phyloP scores from a whole-genome alignment of 2,797 vertebrate species.

The Leptodactylus fallax region DNA sequence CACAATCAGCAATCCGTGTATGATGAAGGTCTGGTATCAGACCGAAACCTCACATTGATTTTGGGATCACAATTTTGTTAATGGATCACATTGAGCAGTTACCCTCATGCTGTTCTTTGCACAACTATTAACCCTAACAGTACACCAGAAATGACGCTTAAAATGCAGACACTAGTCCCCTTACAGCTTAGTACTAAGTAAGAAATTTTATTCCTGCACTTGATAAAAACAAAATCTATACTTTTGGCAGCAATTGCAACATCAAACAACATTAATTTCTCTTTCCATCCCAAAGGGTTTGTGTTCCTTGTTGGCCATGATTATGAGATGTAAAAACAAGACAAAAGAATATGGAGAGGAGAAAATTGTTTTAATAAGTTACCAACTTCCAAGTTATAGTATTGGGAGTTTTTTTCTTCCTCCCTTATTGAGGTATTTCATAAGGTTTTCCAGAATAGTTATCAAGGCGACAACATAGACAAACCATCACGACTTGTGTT shows the following conservation, averaged over 20 bases:
- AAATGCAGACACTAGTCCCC: not conserved
- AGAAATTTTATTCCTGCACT: slow-evolving; percentile 12
- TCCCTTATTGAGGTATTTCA: slow-evolving; percentile 59
- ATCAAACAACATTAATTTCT: not conserved
- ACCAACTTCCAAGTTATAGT: slow-evolving; percentile 35
- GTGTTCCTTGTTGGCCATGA: not conserved
- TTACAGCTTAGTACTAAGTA: slow-evolving; percentile 10
- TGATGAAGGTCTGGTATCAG: too few relatives aligned
- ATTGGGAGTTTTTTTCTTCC: slow-evolving; percentile 18
- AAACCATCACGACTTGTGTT: slow-evolving; percentile 15
- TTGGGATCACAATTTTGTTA: too few relatives aligned
- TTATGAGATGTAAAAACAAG: slow-evolving; percentile 20
- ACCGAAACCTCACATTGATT: too few relatives aligned
- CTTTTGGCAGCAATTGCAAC: not conserved
- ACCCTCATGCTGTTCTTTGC: not conserved
- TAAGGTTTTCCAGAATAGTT: slow-evolving; percentile 52
- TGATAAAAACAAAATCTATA: slow-evolving; percentile 4
- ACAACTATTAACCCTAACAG: not conserved
- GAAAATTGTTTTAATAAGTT: slow-evolving; percentile 60
- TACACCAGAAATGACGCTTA: not conserved
- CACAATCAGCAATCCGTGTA: too few relatives aligned
- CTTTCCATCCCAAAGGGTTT: not conserved
- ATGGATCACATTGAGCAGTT: not conserved
- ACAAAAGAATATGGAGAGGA: slow-evolving; percentile 17
- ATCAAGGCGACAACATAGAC: slow-evolving; percentile 40